Percentiles rank a stretch among this genome's conserved stretches.
phyloP scores from a whole-genome alignment of 1,140 invertebrate genomes.

The Hypothenemus hampei region DNA sequence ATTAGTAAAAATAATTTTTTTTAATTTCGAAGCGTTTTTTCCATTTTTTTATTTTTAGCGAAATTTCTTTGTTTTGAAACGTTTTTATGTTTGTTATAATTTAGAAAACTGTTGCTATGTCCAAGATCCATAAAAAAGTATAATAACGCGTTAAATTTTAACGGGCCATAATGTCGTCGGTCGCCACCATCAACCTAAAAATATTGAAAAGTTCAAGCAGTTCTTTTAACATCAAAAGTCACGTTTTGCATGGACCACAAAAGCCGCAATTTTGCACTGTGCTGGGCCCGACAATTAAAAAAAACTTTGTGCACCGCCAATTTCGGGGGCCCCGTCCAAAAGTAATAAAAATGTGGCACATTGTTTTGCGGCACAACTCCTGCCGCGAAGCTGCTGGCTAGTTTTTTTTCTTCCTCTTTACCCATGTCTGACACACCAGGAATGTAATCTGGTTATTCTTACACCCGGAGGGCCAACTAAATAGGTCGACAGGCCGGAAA shows the following conservation, averaged over 20 bases:
- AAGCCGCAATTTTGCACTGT: conserved; percentile 10
- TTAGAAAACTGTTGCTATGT: too few relatives aligned
- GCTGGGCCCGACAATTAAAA: conserved; percentile 17
- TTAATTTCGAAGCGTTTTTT: too few relatives aligned
- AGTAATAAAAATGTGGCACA: conserved; percentile 35
- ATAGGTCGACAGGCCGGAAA: conserved; percentile 19
- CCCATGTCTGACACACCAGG: conserved; percentile 33
- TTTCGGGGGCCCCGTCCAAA: conserved; percentile 25
- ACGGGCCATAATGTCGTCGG: too few relatives aligned
- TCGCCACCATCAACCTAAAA: too few relatives aligned
- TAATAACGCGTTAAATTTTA: too few relatives aligned
- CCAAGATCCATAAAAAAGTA: too few relatives aligned
- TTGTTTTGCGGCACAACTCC: conserved; percentile 35
- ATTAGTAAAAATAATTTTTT: too few relatives aligned
- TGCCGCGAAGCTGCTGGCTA: conserved; percentile 18
- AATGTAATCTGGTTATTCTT: conserved; percentile 37
- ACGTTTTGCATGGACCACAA: conserved; percentile 8
- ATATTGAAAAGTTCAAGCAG: background rate
- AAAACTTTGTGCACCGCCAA: conserved; percentile 16
- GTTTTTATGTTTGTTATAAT: too few relatives aligned
- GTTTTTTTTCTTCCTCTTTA: conserved; percentile 32
- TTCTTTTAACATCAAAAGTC: conserved; percentile 5
- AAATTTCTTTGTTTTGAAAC: too few relatives aligned
- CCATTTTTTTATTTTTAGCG: too few relatives aligned
- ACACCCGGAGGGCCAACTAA: conserved; percentile 27